These are phyloP conservation scores for Halcyon badia DNA, from an alignment of 2,797 vertebrate species.

Conservation along the genomic window DNA sequence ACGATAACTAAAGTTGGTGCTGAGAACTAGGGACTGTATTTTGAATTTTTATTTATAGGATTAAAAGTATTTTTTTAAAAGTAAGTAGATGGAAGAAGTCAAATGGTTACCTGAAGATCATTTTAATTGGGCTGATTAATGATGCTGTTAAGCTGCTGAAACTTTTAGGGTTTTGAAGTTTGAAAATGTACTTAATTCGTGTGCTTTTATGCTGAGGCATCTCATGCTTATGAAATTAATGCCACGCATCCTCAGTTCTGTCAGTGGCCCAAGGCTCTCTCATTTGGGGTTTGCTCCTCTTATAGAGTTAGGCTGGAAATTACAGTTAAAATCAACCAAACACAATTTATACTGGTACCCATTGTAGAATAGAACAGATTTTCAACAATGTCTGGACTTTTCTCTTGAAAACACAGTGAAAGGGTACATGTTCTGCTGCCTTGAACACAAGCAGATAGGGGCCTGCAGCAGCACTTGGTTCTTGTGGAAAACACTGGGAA, in stretches of 20 bases:
- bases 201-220: not conserved
- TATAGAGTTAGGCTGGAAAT: not conserved
- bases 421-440: not conserved
- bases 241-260: not conserved
- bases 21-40: not conserved
- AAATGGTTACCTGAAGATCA: not conserved
- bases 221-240: not conserved
- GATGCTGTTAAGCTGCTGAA: not conserved
- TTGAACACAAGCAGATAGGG: not conserved
- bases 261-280: not conserved
- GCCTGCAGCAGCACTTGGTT: not conserved
- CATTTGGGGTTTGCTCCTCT: not conserved
- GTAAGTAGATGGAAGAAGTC: not conserved
- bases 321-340: not conserved
- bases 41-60: not conserved
- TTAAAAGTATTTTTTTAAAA: not conserved
- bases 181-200: not conserved
- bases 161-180: not conserved
- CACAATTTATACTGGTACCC: not conserved
- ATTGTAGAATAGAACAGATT: not conserved
- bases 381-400: not conserved
- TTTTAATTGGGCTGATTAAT: slow-evolving; percentile 9
- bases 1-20: not conserved
- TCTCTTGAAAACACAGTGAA: not conserved
- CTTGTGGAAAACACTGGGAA: not conserved